These are phyloP conservation scores for Margaritifera margaritifera DNA, from an alignment of 2,888 invertebrate species.

Conservation along the genomic window DNA sequence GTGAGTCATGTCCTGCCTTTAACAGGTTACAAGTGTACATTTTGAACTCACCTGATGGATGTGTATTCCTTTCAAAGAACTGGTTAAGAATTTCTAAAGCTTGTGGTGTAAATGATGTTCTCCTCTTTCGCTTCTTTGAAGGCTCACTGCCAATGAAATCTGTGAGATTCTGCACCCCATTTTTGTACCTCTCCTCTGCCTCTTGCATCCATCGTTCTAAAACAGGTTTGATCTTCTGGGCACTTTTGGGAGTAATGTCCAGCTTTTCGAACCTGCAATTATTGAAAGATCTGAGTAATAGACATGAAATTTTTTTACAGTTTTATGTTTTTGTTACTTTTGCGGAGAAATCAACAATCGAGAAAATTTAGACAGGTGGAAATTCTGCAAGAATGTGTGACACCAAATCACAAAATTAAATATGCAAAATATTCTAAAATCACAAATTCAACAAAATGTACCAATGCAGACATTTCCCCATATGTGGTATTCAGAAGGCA, in stretches of 20 bases:
- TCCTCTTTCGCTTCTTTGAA: constrained; percentile 94
- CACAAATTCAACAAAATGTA: no score
- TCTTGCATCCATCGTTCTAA: constrained; percentile 99
- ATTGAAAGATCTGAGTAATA: background rate
- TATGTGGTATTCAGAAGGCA: no score
- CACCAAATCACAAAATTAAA: no score
- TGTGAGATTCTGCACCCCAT: constrained; percentile 88
- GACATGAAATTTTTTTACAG: background rate
- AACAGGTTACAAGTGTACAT: background rate
- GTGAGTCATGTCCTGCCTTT: background rate
- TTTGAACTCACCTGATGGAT: constrained; percentile 88
- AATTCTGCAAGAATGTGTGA: no score
- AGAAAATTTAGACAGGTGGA: no score
- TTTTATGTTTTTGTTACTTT: no score
- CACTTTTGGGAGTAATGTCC: constrained; percentile 99
- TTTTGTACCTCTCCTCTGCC: constrained; percentile 92
- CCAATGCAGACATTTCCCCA: no score
- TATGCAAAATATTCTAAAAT: no score
- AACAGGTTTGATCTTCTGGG: constrained; percentile 99
- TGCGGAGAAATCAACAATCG: no score
- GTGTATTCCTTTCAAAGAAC: constrained; percentile 96
- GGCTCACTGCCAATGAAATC: constrained; percentile 95
- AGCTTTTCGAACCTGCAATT: constrained; percentile 90
- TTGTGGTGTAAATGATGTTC: constrained; percentile 97
- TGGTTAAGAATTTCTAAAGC: constrained; percentile 94